Base-by-base conservation (phyloP, 2,113 vertebrate genomes). In the Morone chrysops region DNA sequence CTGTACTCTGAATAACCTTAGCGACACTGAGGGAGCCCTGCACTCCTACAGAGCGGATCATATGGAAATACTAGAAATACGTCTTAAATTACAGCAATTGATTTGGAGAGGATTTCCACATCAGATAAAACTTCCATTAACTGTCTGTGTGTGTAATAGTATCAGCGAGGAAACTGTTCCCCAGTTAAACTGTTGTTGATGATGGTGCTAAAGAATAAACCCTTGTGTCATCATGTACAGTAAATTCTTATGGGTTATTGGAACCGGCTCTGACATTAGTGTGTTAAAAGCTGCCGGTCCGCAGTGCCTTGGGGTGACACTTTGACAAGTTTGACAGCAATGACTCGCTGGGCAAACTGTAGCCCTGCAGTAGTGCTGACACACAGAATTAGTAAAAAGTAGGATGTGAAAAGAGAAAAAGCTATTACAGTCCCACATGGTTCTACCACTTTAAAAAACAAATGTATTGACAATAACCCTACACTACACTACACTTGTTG, bases 241-340 rank as follows among this genome's bases (percentile, higher is more conserved):
- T 73, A 78, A 80, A 75, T 70, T 60, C 71, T 78, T 51, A 72
- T 78, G 69, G 56, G 14, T 76, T 51, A 65, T 68, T 79, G 69
- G 80, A 87, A 83, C 40, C 2, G 14, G 62, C 62, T 67, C 36
- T 86, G 79, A 77, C 85, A 41, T 71, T 70, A 53, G 45, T 48
- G 25, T 73, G 61, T 68, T 78, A 80, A 87, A 87, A 68, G 79
- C 73, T 75, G 77, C 70, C 78, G 78, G 69, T 85, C 70, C 40
- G 68, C 10, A 0, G 48, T 70, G 82, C 31, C 66, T 43, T 16
- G 4, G 20, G 57, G 73, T 54, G 81, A 84, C 10, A 48, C 36
- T 71, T 38, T 70, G 87, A 87, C 66, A 43, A 50, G 59, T 81
- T 65, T 87, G 80, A 90, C 84, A 84, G 83, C 73, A 50, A 41